phyloP scores from a whole-genome alignment of 1,140 invertebrate species.

The Brachionus plicatilis region DNA sequence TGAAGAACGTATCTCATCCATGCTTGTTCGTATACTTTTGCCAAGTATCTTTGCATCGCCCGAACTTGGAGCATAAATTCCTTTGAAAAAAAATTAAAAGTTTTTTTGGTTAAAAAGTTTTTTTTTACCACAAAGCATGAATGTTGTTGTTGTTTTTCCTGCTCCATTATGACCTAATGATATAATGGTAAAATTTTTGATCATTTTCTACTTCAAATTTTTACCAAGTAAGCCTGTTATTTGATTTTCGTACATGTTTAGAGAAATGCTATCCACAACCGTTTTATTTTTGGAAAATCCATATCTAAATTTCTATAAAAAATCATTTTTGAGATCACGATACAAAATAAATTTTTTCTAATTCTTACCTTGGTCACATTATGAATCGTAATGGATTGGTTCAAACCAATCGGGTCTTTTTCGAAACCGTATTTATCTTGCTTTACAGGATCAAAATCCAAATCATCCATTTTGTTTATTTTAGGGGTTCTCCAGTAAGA shows the following conservation, averaged over 20 bases:
- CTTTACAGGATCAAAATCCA: neutral
- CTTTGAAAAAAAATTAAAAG: neutral
- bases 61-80: conserved; percentile 11
- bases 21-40: conserved; percentile 23
- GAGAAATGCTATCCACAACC: conserved; percentile 64
- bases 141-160: conserved; percentile 62
- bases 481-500: conserved; percentile 4
- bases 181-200: conserved; percentile 3
- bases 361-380: conserved; percentile 56
- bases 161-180: conserved; percentile 60
- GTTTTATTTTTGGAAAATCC: conserved; percentile 44
- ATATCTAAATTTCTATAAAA: conserved; percentile 7
- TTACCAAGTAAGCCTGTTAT: conserved; percentile 61
- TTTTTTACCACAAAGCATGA: conserved; percentile 30
- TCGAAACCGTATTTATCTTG: conserved; percentile 23
- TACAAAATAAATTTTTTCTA: conserved; percentile 51
- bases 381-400: conserved; percentile 55
- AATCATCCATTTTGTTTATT: neutral
- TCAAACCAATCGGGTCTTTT: conserved; percentile 36
- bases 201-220: conserved; percentile 60
- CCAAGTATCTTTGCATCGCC: conserved; percentile 7
- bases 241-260: conserved; percentile 65
- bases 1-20: conserved; percentile 5
- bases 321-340: too few relatives aligned
- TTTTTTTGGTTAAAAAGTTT: neutral